phyloP scores from a whole-genome alignment of 2,113 vertebrate genomes.

The Willisornis vidua region DNA sequence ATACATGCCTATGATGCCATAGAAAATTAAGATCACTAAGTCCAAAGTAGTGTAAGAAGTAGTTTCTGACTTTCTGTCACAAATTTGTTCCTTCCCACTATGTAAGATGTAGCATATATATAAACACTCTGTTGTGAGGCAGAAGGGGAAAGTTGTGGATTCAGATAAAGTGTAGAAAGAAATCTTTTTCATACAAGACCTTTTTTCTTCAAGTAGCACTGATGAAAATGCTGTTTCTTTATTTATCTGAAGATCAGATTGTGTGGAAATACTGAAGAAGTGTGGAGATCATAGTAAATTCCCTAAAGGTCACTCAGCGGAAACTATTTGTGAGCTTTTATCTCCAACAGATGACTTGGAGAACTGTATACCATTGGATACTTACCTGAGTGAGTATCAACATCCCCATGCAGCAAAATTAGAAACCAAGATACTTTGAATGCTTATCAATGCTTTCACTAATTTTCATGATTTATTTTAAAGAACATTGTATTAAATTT shows the following conservation, averaged over 20 bases:
- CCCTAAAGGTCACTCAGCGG: conserved; percentile 89
- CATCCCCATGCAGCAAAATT: not conserved
- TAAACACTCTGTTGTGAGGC: not conserved
- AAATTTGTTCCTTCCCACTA: not conserved
- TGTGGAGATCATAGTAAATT: conserved; percentile 93
- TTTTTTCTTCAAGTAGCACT: not conserved
- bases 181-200: not conserved
- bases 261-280: conserved; percentile 94
- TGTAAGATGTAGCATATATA: not conserved
- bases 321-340: conserved; percentile 93
- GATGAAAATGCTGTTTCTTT: conserved; percentile 14
- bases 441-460: not conserved
- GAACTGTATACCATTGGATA: conserved; percentile 91
- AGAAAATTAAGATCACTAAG: not conserved
- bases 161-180: not conserved
- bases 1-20: not conserved
- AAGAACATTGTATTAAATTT: not conserved
- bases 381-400: conserved; percentile 89
- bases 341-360: conserved; percentile 92
- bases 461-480: not conserved
- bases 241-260: conserved; percentile 88
- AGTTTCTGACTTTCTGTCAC: not conserved
- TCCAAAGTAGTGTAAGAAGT: not conserved
- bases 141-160: not conserved
- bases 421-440: not conserved